A percentile compares a stretch with the other conserved stretches of the same genome.
Conservation (phyloP, 2,888 invertebrate species). For the Drosophila planitibia region DNA sequence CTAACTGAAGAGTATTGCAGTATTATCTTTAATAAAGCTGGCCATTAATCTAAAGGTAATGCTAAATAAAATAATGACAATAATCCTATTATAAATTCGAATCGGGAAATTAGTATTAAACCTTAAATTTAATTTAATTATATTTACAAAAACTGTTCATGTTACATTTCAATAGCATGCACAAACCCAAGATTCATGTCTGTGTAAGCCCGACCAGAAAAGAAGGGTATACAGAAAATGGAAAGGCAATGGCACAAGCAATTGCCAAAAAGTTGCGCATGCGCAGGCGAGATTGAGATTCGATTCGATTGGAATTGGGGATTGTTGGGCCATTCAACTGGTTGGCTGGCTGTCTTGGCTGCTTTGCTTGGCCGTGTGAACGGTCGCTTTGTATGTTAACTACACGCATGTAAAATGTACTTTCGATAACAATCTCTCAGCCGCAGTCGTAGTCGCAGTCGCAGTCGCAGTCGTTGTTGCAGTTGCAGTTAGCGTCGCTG, state of each 20-base stretch:
- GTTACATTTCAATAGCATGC: background rate
- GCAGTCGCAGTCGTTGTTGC: slow-evolving; percentile 24
- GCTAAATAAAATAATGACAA: background rate
- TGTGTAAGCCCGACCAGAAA: background rate
- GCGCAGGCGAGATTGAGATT: slow-evolving; percentile 69
- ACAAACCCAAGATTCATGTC: background rate
- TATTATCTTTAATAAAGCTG: background rate
- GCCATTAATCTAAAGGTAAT: background rate
- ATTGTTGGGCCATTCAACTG: slow-evolving; percentile 65
- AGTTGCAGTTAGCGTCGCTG: slow-evolving; percentile 11
- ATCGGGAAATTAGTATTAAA: background rate
- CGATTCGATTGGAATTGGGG: slow-evolving; percentile 68
- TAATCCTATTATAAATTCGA: background rate
- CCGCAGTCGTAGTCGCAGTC: slow-evolving; percentile 31
- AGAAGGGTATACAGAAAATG: slow-evolving; percentile 66
- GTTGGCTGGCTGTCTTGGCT: slow-evolving; percentile 30
- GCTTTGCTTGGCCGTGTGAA: slow-evolving; percentile 69
- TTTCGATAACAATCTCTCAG: slow-evolving; percentile 73
- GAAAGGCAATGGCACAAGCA: slow-evolving; percentile 66
- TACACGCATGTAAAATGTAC: slow-evolving; percentile 80
- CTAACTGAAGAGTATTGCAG: background rate
- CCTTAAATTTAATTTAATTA: background rate
- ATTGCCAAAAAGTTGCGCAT: slow-evolving; percentile 72
- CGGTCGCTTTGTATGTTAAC: slow-evolving; percentile 78
- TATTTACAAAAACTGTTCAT: background rate